Conservation (phyloP, 1,140 invertebrate species). For the Drosophila micromelanica region DNA sequence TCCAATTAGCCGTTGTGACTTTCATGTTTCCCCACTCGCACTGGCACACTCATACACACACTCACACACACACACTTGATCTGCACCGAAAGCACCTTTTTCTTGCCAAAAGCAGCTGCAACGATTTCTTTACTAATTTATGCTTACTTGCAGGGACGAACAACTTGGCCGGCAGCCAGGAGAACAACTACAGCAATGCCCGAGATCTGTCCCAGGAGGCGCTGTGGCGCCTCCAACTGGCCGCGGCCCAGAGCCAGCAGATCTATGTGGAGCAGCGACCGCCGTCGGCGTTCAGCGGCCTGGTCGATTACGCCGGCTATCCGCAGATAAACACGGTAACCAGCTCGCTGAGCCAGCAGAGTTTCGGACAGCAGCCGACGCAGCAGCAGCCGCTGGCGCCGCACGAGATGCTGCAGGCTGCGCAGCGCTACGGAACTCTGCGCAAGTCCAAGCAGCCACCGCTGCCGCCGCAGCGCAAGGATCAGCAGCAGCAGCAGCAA, state of each 20-base stretch:
- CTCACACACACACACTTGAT: background rate
- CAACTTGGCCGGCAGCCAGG: slow-evolving; percentile 76
- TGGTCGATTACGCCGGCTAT: slow-evolving; percentile 79
- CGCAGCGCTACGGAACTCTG: slow-evolving; percentile 76
- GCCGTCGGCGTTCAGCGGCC: slow-evolving; percentile 73
- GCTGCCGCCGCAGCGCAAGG: slow-evolving; percentile 65
- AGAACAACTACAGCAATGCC: slow-evolving; percentile 95
- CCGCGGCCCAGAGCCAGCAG: slow-evolving; percentile 86
- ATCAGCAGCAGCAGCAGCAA: slow-evolving; percentile 55
- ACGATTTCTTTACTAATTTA: slow-evolving; percentile 10
- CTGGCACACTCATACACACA: slow-evolving; percentile 3
- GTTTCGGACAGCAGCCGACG: slow-evolving; percentile 47
- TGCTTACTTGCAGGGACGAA: slow-evolving; percentile 61
- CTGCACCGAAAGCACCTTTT: too few relatives aligned
- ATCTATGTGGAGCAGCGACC: slow-evolving; percentile 81
- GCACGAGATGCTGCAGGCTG: slow-evolving; percentile 71
- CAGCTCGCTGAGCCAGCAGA: slow-evolving; percentile 75
- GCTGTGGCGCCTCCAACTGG: slow-evolving; percentile 95
- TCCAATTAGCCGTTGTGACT: slow-evolving; percentile 71
- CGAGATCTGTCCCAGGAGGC: slow-evolving; percentile 94
- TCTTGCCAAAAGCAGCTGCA: background rate
- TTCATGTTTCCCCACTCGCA: slow-evolving; percentile 51
- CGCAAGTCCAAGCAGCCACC: slow-evolving; percentile 73
- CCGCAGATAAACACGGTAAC: slow-evolving; percentile 75
- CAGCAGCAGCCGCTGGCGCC: slow-evolving; percentile 57